Base-by-base conservation (phyloP, 2,113 vertebrate genomes). In the Sylvilagus bachmani region DNA sequence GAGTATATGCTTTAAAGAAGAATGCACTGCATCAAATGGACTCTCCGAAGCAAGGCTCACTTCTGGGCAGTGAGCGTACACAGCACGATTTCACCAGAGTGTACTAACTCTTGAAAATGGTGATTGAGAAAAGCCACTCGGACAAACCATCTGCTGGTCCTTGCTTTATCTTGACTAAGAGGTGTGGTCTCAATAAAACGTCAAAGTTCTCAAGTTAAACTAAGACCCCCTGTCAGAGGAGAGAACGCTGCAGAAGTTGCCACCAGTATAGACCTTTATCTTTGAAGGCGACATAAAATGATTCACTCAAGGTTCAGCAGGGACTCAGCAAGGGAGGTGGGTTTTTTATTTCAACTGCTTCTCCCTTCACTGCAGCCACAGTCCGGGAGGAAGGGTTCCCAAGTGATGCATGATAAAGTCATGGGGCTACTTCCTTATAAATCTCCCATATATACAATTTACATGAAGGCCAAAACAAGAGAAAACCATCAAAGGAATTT, bases 401-500 rank as follows among this genome's bases (percentile, higher is more conserved):
- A 75, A 51, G 44, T 1, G 17, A 31, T 55, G 29, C 3, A 24
- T 22, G 33, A 66, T 73, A 87, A 75, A 77, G 38, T 10, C 67
- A 24, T 3, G 53, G 21, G 17, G 14, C 10, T 17, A 38, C 3
- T 55, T 31, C 7, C 33, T 71, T 10, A 22, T 8, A 79, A 55
- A 6, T 1, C 27, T n/a, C 4, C 31, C 64, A 44, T 33, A 33
- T 31, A 14, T 70, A 69, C 16, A 73, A 44, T 8, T 78, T 53
- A 70, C 25, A 61, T 9, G 14, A 71, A 82, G 62, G 53, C 58
- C 25, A 29, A 70, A 38, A 77, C 33, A 3, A 80, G 12, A 49
- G 49, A 66, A 86, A 70, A 86, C 21, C 62, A 85, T 53, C 87
- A 91, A 87, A 91, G 69, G 61, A 66, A 81, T 85, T 95, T 96